phyloP scores from a whole-genome alignment of 2,797 vertebrate genomes.

The Chiloscyllium punctatum region DNA sequence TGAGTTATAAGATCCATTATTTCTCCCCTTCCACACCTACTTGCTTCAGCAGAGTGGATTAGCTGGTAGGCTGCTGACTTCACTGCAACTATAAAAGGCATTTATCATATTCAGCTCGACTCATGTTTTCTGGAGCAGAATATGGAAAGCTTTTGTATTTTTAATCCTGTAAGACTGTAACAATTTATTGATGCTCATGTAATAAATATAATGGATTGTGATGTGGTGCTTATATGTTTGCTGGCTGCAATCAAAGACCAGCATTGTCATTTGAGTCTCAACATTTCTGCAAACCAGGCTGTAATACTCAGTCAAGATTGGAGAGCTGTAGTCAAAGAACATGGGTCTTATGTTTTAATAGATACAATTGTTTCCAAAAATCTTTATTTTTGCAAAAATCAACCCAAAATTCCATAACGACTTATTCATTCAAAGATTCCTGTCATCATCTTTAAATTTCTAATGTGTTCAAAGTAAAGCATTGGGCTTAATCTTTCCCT shows the following conservation, averaged over 20 bases:
- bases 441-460: no score
- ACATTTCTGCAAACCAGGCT: background rate
- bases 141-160: background rate
- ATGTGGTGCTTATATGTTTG: background rate
- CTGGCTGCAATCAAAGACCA: background rate
- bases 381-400: no score
- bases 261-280: background rate
- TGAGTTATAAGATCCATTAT: slow-evolving; percentile 29
- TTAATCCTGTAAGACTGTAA: background rate
- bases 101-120: background rate
- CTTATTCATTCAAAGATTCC: no score
- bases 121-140: background rate
- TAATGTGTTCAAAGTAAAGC: no score
- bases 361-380: background rate
- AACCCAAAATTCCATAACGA: no score
- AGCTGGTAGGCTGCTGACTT: background rate
- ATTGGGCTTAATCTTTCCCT: no score
- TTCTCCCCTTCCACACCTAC: slow-evolving; percentile 17
- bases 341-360: background rate
- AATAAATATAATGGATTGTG: background rate
- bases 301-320: background rate
- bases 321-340: background rate
- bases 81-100: background rate
- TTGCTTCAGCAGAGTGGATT: background rate
- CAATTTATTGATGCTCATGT: background rate